phyloP scores from a whole-genome alignment of 2,797 vertebrate species.

The Chaetodon trifasciatus region DNA sequence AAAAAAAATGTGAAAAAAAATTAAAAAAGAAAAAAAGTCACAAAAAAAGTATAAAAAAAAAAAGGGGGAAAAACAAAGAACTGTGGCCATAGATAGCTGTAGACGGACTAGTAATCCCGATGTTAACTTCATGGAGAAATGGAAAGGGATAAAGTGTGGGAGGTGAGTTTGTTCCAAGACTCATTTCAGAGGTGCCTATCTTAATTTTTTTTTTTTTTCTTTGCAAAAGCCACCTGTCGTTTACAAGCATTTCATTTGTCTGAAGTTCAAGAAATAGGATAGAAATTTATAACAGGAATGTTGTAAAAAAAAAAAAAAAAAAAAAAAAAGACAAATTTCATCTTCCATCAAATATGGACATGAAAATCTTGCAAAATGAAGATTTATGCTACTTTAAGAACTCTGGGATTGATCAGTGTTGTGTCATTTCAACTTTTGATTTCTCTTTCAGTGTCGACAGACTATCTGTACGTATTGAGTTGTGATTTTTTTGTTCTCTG shows the following conservation, averaged over 20 bases:
- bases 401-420: constrained; percentile 98
- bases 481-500: constrained; percentile 82
- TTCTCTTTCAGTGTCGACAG: constrained; percentile 81
- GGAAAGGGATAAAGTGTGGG: constrained; percentile 74
- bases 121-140: constrained; percentile 78
- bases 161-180: constrained; percentile 81
- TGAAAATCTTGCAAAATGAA: constrained; percentile 91
- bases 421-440: constrained; percentile 77
- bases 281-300: constrained; percentile 82
- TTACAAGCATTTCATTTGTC: constrained; percentile 94
- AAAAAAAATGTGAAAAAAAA: constrained; percentile 71
- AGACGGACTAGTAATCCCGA: constrained; percentile 87
- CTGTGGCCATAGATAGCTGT: constrained; percentile 94
- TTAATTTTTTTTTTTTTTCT: constrained; percentile 63
- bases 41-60: constrained; percentile 58
- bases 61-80: constrained; percentile 79
- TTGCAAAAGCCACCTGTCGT: constrained; percentile 88
- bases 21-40: constrained; percentile 72
- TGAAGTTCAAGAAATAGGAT: constrained; percentile 86
- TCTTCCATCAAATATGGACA: constrained; percentile 87
- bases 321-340: constrained; percentile 81
- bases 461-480: constrained; percentile 86
- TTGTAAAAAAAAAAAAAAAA: constrained; percentile 58
- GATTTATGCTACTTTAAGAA: constrained; percentile 93
- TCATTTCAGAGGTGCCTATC: constrained; percentile 88